Evolutionary conservation across 2,888 invertebrate species (phyloP), one percentile per base, ranked within the genome.

Genomic region (Philereme transversata): DNA sequence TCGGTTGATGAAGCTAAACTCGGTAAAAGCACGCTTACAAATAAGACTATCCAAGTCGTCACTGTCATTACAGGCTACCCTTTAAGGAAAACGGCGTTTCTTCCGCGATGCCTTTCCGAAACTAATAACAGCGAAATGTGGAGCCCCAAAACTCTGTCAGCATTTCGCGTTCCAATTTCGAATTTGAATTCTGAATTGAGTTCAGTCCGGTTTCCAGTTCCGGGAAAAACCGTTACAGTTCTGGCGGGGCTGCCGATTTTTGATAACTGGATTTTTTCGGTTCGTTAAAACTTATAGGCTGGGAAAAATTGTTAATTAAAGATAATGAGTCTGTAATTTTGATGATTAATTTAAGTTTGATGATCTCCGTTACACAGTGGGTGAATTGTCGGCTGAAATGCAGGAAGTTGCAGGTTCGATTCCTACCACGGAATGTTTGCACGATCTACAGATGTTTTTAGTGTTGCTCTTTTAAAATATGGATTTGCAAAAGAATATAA

Each of bases 111-210:
- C 56, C 48, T 56, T 56, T 59, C 63, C 59, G 63, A 49, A 56
- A 46, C 63, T 59, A 63, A 63, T 63, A 63, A 59, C 63, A 52
- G 38, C 56, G 10, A 63, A 63, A 59, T 56, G 59, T 49, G 51
- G 51, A 48, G 43, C 62, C 70, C 61, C 51, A 64, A 62, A 68
- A 67, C 67, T 64, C 61, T 77, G 71, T 77, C 76, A 74, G 76
- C 76, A 70, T 71, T 73, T 73, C 75, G 72, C 74, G 74, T 78
- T 78, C 77, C 79, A 80, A 80, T 80, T 79, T 75, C 76, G 77
- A 81, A 82, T 83, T 83, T 82, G 82, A 82, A 83, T 81, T 79
- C 77, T 71, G 74, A 74, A 71, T 71, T 22, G 22, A 22, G 22
- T 3, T 22, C 72, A 57, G 73, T 22, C 76, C 74, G 73, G 72